Evolutionary conservation across 2,888 invertebrate species (phyloP), one percentile per base, ranked within the genome.

Genomic region (Thera britannica): DNA sequence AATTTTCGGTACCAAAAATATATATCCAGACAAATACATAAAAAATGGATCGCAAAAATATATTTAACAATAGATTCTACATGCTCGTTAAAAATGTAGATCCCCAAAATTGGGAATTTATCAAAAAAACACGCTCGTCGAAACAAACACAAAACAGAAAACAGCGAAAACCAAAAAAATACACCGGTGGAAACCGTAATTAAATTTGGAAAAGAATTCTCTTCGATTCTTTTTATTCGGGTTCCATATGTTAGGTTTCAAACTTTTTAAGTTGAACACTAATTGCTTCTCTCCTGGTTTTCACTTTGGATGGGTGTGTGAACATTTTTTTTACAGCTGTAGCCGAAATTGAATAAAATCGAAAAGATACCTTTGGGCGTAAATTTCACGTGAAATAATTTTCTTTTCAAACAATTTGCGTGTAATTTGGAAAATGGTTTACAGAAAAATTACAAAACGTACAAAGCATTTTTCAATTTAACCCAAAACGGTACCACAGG

Each of bases 221-320:
- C 57, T 64, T 58, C 48, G 12, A 38, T 49, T 64, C 23, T 38
- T 65, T 68, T 60, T 62, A 68, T 68, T 68, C 54, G 48, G 11
- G 60, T 55, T 68, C 60, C 36, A 23, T 34, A 44, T 60, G 41
- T 66, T 61, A 61, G 48, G 64, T 54, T 65, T 68, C 58, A 49
- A 55, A 62, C 68, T 61, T 68, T 64, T 65, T 61, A 63, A 65
- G 62, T 71, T 63, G 46, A 52, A 60, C 63, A 56, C 60, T 71
- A 73, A 73, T 73, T 73, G 65, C 67, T 65, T 35, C 54, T 46
- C 52, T 60, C 51, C 23, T 49, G 58, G 56, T 60, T 68, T 59
- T 68, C 44, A 56, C 58, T 56, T 68, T 61, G 46, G 38, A 4
- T 48, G 59, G 51, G 49, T 41, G 68, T 52, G 68, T 52, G 34